These are phyloP conservation scores for Leucania comma DNA, from an alignment of 2,888 invertebrate genomes.

Conservation along the genomic window DNA sequence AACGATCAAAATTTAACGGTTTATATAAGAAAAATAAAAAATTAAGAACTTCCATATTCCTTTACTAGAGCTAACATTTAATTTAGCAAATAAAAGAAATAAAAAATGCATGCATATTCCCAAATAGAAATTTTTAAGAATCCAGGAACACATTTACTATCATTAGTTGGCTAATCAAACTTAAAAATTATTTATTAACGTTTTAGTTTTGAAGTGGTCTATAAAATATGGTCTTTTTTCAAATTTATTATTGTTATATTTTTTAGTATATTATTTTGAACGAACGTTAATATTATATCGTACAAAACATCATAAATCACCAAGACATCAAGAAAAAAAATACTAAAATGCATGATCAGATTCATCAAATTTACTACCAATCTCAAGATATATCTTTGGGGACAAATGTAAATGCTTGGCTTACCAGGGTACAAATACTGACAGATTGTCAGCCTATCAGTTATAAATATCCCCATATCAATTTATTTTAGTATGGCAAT, in stretches of 20 bases:
- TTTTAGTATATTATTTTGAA: too few species aligned
- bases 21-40: too few species aligned
- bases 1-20: too few species aligned
- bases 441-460: conserved; percentile 49
- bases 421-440: conserved; percentile 35
- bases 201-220: not conserved
- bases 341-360: conserved; percentile 11
- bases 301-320: not conserved
- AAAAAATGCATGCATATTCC: too few species aligned
- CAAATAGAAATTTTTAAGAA: not conserved
- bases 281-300: not conserved
- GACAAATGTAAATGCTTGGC: conserved; percentile 20
- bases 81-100: too few species aligned
- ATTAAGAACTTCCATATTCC: too few species aligned
- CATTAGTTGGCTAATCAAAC: too few species aligned
- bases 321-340: conserved; percentile 1
- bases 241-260: too few species aligned
- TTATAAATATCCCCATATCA: conserved; percentile 47
- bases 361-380: conserved; percentile 26
- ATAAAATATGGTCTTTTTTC: not conserved
- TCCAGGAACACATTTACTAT: not conserved
- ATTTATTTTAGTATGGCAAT: conserved; percentile 44
- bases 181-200: too few species aligned
- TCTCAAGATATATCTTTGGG: conserved; percentile 30
- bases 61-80: too few species aligned